Evolutionary conservation across 2,888 invertebrate species (phyloP).

Genomic region (Parascotia fuliginaria): DNA sequence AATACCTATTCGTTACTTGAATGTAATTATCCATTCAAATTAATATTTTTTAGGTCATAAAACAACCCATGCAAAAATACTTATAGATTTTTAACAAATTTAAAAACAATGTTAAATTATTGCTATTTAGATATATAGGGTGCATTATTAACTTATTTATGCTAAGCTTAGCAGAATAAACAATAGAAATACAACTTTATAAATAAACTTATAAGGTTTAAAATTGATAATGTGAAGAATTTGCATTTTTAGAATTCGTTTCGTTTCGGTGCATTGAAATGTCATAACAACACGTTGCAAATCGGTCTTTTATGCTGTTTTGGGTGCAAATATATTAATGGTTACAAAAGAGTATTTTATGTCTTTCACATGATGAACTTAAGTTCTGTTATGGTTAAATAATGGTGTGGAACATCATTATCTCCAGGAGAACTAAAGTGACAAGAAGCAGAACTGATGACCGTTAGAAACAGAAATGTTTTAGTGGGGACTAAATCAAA

Average conservation of each 20-base stretch:
- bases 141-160: background rate
- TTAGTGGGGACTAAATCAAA: no score
- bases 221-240: background rate
- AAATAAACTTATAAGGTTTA: background rate
- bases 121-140: background rate
- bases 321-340: background rate
- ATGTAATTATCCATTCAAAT: conserved; percentile 6
- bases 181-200: background rate
- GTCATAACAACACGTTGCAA: conserved; percentile 6
- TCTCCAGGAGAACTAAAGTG: no score
- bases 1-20: no score
- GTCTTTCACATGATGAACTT: no score
- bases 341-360: no score
- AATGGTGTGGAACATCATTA: no score
- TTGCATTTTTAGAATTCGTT: conserved; percentile 1
- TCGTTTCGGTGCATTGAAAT: conserved; percentile 9
- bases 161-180: background rate
- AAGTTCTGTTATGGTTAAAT: no score
- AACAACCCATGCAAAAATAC: background rate
- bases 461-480: no score
- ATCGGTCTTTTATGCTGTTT: background rate
- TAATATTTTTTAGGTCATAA: conserved; percentile 3
- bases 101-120: no score
- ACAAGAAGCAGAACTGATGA: no score
- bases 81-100: background rate